phyloP scores from a whole-genome alignment of 2,797 vertebrate species.

The Apodemus agrarius region DNA sequence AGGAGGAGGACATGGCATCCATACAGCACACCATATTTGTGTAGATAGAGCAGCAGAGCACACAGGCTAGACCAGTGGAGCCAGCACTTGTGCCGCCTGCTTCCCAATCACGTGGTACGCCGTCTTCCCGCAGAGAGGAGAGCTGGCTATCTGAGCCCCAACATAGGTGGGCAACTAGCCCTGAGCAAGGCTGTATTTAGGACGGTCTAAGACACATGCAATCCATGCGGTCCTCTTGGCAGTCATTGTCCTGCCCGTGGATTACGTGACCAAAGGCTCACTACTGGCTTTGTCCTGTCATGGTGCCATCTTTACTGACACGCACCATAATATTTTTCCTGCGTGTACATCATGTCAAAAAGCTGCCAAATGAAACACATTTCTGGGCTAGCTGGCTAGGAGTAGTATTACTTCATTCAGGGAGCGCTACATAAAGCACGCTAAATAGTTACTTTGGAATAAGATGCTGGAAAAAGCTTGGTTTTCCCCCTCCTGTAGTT shows the following conservation, averaged over 20 bases:
- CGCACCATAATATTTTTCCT: neutral
- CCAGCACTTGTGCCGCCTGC: neutral
- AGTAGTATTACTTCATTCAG: neutral
- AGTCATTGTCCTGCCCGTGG: neutral
- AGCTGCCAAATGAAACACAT: neutral
- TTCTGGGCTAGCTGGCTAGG: neutral
- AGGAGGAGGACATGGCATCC: neutral
- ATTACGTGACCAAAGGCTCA: neutral
- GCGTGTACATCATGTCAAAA: neutral
- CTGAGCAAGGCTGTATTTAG: neutral
- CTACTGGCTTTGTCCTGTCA: neutral
- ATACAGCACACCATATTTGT: neutral
- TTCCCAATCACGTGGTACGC: neutral
- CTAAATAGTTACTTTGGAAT: conserved; percentile 5
- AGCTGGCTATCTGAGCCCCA: neutral
- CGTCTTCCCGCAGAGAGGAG: neutral
- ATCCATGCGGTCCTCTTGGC: neutral
- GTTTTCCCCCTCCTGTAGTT: neutral
- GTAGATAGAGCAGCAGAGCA: neutral
- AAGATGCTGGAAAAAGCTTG: conserved; percentile 6
- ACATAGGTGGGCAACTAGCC: neutral
- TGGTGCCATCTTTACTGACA: neutral
- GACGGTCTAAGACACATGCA: neutral
- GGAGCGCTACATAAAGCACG: neutral
- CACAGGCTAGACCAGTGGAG: neutral